phyloP scores from a whole-genome alignment of 1,140 invertebrate species.

The Coelopa frigida region DNA sequence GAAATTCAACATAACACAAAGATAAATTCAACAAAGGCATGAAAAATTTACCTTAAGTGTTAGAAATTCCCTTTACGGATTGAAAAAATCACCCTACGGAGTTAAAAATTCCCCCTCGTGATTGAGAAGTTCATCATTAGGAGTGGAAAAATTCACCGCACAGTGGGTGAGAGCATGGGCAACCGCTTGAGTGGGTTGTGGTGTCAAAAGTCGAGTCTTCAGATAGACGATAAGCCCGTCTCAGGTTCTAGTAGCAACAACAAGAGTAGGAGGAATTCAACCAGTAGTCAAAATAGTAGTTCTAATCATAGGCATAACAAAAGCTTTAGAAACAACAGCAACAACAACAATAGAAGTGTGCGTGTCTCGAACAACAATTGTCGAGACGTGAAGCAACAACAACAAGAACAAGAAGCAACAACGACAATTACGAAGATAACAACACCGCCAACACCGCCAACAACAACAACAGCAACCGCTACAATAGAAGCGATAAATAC shows the following conservation, averaged over 20 bases:
- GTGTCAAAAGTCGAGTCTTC: conserved; percentile 41
- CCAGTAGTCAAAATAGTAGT: neutral
- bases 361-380: no score
- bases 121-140: no score
- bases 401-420: neutral
- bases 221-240: conserved; percentile 17
- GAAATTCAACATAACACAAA: no score
- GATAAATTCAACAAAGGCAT: no score
- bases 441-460: conserved; percentile 1
- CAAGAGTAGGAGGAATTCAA: conserved; percentile 5
- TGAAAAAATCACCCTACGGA: no score
- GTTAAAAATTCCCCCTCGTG: no score
- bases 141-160: no score
- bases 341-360: conserved; percentile 11
- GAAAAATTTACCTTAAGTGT: no score
- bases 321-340: neutral
- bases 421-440: conserved; percentile 7
- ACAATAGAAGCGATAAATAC: neutral
- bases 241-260: conserved; percentile 4
- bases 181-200: conserved; percentile 42
- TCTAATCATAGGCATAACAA: neutral
- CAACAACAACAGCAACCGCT: no score
- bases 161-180: conserved; percentile 27
- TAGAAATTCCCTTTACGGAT: no score
- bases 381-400: conserved; percentile 1